Percentiles rank a stretch among this genome's conserved stretches.
These are phyloP conservation scores for Tetramorium bicarinatum DNA, from an alignment of 2,888 invertebrate species.

Conservation along the genomic window DNA sequence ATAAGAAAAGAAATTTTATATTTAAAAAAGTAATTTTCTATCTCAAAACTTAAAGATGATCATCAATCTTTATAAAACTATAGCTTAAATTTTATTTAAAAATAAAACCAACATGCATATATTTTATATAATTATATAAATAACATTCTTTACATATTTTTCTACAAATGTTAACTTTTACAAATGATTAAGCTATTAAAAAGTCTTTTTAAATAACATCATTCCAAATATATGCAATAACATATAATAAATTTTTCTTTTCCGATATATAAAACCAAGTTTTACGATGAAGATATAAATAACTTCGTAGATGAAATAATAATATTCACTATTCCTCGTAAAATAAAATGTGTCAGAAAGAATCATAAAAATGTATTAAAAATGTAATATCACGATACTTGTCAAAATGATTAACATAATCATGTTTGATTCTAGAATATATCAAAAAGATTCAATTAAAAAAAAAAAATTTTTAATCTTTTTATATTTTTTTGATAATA, in stretches of 20 bases:
- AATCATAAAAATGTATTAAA: slow-evolving; percentile 20
- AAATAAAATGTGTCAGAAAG: slow-evolving; percentile 16
- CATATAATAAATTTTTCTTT: slow-evolving; percentile 6
- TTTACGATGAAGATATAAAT: slow-evolving; percentile 10
- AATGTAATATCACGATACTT: not conserved
- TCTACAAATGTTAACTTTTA: not conserved
- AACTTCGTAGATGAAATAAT: slow-evolving; percentile 2
- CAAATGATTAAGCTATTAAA: not conserved
- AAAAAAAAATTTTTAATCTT: not conserved
- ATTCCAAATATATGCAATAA: not conserved
- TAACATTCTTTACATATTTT: no score
- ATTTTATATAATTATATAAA: no score
- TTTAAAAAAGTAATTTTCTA: not conserved
- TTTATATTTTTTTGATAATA: not conserved
- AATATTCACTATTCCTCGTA: slow-evolving; percentile 7
- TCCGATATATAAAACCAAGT: slow-evolving; percentile 7
- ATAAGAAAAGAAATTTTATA: not conserved
- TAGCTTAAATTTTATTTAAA: not conserved
- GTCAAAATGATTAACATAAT: not conserved
- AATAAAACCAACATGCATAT: not conserved
- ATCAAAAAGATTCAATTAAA: not conserved
- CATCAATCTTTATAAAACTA: not conserved
- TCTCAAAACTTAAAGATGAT: not conserved
- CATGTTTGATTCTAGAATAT: not conserved
- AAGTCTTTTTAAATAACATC: not conserved